A percentile compares a stretch with the other conserved stretches of the same genome.
Conservation (phyloP, 2,888 invertebrate species). For the Serripes groenlandicus region DNA sequence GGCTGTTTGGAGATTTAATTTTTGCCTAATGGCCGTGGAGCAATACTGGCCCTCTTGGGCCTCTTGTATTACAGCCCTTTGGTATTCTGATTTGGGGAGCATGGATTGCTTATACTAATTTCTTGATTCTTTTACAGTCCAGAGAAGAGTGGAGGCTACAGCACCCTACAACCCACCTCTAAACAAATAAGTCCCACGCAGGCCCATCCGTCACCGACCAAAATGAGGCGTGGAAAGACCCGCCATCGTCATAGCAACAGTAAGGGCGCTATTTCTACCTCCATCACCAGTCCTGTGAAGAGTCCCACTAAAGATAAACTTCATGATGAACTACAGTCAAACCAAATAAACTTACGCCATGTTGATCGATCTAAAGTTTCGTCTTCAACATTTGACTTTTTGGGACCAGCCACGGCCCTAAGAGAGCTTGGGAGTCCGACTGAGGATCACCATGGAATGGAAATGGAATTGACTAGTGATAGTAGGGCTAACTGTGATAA, state of each 20-base stretch:
- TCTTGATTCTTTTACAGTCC: constrained; percentile 73
- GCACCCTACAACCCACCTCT: constrained; percentile 63
- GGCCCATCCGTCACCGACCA: constrained; percentile 81
- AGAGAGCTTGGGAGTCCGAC: constrained; percentile 72
- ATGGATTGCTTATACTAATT: too few species aligned
- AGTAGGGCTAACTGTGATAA: constrained; percentile 61
- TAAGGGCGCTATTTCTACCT: constrained; percentile 81
- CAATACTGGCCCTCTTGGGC: too few species aligned
- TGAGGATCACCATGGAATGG: constrained; percentile 20
- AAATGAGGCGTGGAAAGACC: constrained; percentile 82
- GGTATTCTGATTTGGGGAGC: too few species aligned
- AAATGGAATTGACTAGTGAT: constrained; percentile 32
- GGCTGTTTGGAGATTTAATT: too few species aligned
- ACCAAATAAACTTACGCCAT: constrained; percentile 70
- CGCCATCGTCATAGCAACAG: constrained; percentile 85
- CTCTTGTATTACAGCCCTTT: too few species aligned
- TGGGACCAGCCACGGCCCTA: constrained; percentile 81
- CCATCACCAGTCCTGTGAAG: constrained; percentile 77
- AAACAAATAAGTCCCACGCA: constrained; percentile 80
- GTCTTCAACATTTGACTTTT: constrained; percentile 77
- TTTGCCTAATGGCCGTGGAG: too few species aligned
- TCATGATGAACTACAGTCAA: constrained; percentile 76
- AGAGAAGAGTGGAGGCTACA: constrained; percentile 75
- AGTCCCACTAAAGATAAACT: constrained; percentile 80
- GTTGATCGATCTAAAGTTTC: constrained; percentile 68